These are phyloP conservation scores for Rhea americana DNA, from an alignment of 2,113 vertebrate species.

Conservation along the genomic window DNA sequence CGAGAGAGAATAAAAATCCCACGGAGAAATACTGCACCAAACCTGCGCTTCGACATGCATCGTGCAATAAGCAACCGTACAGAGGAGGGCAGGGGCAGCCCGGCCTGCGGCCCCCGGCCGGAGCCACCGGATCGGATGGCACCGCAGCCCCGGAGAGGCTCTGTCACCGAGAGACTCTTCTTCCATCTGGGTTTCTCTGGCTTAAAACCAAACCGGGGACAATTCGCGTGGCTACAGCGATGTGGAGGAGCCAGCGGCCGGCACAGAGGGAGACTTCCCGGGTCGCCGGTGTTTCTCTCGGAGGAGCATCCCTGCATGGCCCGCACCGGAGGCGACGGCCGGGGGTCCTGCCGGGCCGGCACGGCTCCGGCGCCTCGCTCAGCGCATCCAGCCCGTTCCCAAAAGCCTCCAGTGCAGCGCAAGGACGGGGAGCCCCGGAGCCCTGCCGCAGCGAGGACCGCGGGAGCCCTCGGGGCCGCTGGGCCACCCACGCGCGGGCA, in stretches of 20 bases:
- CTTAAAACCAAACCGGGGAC: no score
- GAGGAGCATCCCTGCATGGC: no score
- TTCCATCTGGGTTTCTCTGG: no score
- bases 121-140: no score
- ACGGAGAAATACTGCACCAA: conserved; percentile 45
- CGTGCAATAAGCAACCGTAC: conserved; percentile 68
- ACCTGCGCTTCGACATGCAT: conserved; percentile 40
- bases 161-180: no score
- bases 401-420: neutral
- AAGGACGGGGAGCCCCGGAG: fast-evolving
- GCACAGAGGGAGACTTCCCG: neutral
- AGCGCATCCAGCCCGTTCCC: neutral
- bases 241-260: neutral
- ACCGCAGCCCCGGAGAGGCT: no score
- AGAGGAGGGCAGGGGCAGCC: neutral
- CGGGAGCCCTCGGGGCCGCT: neutral
- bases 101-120: neutral
- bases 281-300: neutral
- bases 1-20: neutral
- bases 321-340: no score
- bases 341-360: no score
- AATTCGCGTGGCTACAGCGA: neutral
- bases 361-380: no score
- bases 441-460: neutral
- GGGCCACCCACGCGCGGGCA: neutral